Percentiles rank a stretch among this genome's conserved stretches.
These are phyloP conservation scores for Anser brachyrhynchus DNA, from an alignment of 2,113 vertebrate species.

Conservation along the genomic window DNA sequence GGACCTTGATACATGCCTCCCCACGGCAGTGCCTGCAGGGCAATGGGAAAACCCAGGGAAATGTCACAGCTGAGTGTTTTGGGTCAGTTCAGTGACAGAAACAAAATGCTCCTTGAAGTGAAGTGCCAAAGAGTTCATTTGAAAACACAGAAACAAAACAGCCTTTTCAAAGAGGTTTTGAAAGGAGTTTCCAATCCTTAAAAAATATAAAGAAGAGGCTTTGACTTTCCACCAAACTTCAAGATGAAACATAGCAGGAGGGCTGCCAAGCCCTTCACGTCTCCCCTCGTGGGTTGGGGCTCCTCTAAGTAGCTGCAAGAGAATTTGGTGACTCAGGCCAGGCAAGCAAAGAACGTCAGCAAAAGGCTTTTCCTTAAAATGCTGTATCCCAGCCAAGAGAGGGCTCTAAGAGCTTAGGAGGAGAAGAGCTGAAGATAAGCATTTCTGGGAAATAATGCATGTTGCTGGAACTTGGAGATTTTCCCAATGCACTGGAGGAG, in stretches of 20 bases:
- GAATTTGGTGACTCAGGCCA: neutral
- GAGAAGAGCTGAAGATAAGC: constrained; percentile 26
- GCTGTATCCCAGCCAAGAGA: neutral
- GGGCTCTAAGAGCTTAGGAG: neutral
- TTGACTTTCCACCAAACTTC: neutral
- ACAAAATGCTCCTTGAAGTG: neutral
- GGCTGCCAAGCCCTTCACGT: neutral
- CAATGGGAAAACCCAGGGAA: neutral
- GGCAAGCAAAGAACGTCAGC: neutral
- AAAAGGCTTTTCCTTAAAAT: constrained; percentile 11
- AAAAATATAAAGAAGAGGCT: constrained; percentile 25
- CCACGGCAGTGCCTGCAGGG: neutral
- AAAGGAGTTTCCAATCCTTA: constrained; percentile 38
- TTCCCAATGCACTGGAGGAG: neutral
- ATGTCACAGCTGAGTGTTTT: neutral
- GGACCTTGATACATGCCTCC: neutral
- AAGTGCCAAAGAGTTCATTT: constrained; percentile 6
- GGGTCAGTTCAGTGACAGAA: neutral
- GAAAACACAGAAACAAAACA: constrained; percentile 48
- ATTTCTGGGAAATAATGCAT: neutral
- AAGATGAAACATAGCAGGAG: neutral
- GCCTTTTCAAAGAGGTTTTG: constrained; percentile 47
- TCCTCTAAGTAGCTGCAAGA: neutral
- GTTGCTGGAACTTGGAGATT: neutral
- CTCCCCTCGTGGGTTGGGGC: neutral